Percentiles rank a stretch among this genome's conserved stretches.
Evolutionary conservation across 1,140 invertebrate species (phyloP).

Genomic region (Onthophagus taurus): DNA sequence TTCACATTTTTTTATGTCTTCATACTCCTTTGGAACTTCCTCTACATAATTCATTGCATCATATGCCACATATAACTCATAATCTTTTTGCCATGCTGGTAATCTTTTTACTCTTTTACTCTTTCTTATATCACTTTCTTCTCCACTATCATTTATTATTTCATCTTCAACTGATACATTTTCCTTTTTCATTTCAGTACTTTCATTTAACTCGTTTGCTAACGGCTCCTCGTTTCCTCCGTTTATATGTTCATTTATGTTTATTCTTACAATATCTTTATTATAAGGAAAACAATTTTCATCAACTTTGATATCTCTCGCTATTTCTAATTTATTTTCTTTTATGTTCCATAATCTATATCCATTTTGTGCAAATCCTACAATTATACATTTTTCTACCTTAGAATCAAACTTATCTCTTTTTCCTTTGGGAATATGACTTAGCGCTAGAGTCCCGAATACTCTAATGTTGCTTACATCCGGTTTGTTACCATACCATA

Average conservation of each 20-base stretch:
- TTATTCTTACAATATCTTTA: background rate
- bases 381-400: slow-evolving; percentile 16
- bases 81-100: too few relatives aligned
- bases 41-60: slow-evolving; percentile 14
- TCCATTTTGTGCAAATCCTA: slow-evolving; percentile 21
- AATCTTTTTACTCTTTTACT: too few relatives aligned
- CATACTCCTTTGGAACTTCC: slow-evolving; percentile 16
- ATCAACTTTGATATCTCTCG: slow-evolving; percentile 20
- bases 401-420: slow-evolving; percentile 14
- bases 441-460: slow-evolving; percentile 21
- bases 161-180: too few relatives aligned
- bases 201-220: too few relatives aligned
- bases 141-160: too few relatives aligned
- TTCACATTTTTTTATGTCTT: slow-evolving; percentile 30
- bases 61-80: slow-evolving; percentile 18
- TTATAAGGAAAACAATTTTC: slow-evolving; percentile 8
- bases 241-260: too few relatives aligned
- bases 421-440: slow-evolving; percentile 16
- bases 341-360: slow-evolving; percentile 23
- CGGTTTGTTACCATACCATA: slow-evolving; percentile 19
- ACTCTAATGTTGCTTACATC: slow-evolving; percentile 21
- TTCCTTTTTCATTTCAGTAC: too few relatives aligned
- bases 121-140: too few relatives aligned
- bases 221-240: too few relatives aligned
- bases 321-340: slow-evolving; percentile 22